Percentiles rank a stretch among this genome's conserved stretches.
Conservation (phyloP, 2,888 invertebrate genomes). For the Norana najaformis region DNA sequence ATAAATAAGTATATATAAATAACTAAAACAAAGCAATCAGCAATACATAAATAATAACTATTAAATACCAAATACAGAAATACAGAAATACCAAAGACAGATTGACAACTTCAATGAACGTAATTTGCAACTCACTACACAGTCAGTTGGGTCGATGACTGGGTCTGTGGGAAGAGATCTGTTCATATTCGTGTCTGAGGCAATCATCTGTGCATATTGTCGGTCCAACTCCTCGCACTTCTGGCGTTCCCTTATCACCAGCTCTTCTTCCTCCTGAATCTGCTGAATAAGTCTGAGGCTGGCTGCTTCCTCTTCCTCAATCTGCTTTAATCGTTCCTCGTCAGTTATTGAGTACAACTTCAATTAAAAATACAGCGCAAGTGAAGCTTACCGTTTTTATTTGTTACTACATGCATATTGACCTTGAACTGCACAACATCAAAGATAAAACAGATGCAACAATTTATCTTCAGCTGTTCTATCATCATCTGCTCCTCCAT, state of each 20-base stretch:
- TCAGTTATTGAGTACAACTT: slow-evolving; percentile 32
- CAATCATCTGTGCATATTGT: slow-evolving; percentile 43
- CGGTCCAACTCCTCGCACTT: slow-evolving; percentile 40
- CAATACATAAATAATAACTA: no score
- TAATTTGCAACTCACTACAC: background rate
- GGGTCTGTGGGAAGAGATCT: background rate
- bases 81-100: background rate
- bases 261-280: slow-evolving; percentile 58
- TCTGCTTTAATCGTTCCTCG: slow-evolving; percentile 57
- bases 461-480: background rate
- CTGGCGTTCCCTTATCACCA: slow-evolving; percentile 27
- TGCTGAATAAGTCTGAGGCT: slow-evolving; percentile 67
- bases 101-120: background rate
- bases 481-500: background rate
- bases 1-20: background rate
- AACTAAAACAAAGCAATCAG: background rate
- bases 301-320: slow-evolving; percentile 66
- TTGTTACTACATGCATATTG: background rate
- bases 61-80: background rate
- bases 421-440: background rate
- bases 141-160: background rate
- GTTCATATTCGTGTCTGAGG: background rate
- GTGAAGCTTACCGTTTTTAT: background rate
- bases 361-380: background rate
- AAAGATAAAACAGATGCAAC: background rate